Conservation (phyloP, 2,888 invertebrate species). For the Phortica magna region DNA sequence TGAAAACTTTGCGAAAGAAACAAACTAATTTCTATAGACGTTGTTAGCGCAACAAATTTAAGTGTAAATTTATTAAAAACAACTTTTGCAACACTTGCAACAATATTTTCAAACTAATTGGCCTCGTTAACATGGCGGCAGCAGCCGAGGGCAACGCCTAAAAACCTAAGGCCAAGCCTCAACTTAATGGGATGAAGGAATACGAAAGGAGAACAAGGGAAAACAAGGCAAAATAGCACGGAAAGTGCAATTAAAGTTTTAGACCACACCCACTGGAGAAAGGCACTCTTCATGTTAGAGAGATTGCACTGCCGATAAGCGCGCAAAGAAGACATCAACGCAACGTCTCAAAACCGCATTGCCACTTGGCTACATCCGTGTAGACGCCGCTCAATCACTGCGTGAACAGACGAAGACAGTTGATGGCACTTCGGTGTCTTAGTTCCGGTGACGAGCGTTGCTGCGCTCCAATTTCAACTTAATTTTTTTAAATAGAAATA, state of each 20-base stretch:
- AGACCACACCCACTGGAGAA: conserved; percentile 1
- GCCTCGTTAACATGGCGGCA: conserved; percentile 64
- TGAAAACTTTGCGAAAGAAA: conserved; percentile 53
- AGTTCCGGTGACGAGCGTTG: no score
- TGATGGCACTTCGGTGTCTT: no score
- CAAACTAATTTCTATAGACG: conserved; percentile 20
- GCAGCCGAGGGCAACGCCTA: conserved; percentile 5
- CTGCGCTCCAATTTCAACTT: no score
- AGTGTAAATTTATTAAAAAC: conserved; percentile 69
- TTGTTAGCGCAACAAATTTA: conserved; percentile 60
- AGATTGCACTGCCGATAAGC: no score
- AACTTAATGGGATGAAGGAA: background rate
- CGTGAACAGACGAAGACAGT: no score
- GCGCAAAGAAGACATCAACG: no score
- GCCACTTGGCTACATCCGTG: no score
- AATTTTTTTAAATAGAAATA: no score
- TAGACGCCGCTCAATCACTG: no score
- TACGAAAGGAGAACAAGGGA: background rate
- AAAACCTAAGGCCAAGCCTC: background rate
- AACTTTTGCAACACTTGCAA: conserved; percentile 53
- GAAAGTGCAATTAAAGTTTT: background rate
- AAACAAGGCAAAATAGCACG: background rate
- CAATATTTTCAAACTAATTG: conserved; percentile 58
- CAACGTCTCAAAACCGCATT: no score
- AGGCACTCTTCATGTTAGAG: background rate